Conservation (phyloP, 2,113 vertebrate genomes). For the Pandion haliaetus region DNA sequence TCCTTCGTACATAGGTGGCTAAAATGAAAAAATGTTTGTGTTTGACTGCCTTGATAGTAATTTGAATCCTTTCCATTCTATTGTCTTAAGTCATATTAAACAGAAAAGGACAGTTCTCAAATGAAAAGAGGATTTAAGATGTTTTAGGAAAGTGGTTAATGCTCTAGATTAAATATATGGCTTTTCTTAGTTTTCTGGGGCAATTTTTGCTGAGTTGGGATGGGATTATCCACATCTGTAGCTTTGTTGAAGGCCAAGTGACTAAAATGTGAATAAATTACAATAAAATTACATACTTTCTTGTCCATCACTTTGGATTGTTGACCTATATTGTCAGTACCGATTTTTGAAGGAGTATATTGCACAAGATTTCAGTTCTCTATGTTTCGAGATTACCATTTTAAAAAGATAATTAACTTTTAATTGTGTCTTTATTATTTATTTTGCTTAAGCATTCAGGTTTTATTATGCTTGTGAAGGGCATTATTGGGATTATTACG, state of each 20-base stretch:
- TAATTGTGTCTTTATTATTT: not conserved
- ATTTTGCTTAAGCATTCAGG: not conserved
- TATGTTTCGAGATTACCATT: not conserved
- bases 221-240: not conserved
- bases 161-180: not conserved
- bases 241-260: not conserved
- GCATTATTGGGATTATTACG: not conserved
- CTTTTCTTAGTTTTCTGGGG: not conserved
- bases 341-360: not conserved
- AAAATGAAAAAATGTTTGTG: not conserved
- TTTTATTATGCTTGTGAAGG: not conserved
- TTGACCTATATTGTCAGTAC: not conserved
- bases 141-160: not conserved
- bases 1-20: not conserved
- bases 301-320: not conserved
- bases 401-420: not conserved
- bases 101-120: not conserved
- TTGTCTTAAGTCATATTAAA: not conserved
- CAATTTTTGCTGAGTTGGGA: not conserved
- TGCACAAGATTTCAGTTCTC: not conserved
- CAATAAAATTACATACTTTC: not conserved
- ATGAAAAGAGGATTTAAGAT: not conserved
- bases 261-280: not conserved
- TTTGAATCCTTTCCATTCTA: not conserved
- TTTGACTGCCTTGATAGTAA: not conserved